Conservation (phyloP, 2,888 invertebrate genomes). For the Ennomos quercinarius region DNA sequence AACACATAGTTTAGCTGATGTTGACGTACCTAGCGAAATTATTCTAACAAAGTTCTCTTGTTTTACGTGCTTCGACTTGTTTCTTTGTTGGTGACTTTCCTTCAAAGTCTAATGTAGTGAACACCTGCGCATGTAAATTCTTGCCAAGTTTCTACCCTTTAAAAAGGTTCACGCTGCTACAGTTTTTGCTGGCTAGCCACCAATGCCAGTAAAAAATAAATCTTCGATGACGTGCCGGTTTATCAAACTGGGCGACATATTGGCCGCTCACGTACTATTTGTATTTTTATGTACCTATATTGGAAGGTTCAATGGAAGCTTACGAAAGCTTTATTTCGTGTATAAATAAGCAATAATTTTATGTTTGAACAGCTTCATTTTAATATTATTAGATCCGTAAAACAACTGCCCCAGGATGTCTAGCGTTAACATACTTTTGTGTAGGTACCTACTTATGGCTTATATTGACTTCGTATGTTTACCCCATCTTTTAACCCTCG, state of each 20-base stretch:
- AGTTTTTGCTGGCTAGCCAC: conserved; percentile 20
- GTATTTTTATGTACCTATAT: conserved; percentile 24
- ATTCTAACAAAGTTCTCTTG: conserved; percentile 19
- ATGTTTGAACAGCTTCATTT: too few relatives aligned
- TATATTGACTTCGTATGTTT: too few relatives aligned
- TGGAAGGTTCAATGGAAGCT: conserved; percentile 12
- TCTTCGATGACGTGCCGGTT: conserved; percentile 20
- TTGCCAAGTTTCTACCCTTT: conserved; percentile 27
- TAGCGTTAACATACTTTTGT: too few relatives aligned
- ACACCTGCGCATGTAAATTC: conserved; percentile 29
- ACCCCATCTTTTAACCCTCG: too few relatives aligned
- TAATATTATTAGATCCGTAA: too few relatives aligned
- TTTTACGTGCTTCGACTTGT: conserved; percentile 17
- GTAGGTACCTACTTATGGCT: too few relatives aligned
- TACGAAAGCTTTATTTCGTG: background rate
- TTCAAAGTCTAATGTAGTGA: conserved; percentile 14
- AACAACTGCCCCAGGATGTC: too few relatives aligned
- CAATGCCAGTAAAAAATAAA: conserved; percentile 18
- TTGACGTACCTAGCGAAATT: conserved; percentile 4
- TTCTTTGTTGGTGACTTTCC: conserved; percentile 27
- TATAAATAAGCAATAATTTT: too few relatives aligned
- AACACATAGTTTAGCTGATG: background rate
- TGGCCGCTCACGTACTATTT: conserved; percentile 8
- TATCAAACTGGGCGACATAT: conserved; percentile 25
- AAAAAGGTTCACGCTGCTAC: conserved; percentile 23